A percentile compares a stretch with the other conserved stretches of the same genome.
phyloP scores from a whole-genome alignment of 1,140 invertebrate species.

The Papilio xuthus region DNA sequence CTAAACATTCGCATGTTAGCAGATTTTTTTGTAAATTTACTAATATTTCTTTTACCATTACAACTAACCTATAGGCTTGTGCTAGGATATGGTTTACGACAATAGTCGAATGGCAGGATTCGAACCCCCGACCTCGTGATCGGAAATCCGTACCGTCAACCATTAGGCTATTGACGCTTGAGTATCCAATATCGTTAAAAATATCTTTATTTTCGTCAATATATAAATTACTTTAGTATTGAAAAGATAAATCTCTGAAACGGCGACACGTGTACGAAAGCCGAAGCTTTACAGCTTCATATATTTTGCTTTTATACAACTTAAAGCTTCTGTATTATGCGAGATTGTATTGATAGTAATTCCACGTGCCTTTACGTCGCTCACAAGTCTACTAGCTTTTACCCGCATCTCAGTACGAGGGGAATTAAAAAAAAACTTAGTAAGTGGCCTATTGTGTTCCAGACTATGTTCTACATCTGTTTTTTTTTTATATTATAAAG shows the following conservation, averaged over 20 bases:
- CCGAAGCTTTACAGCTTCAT: conserved; percentile 12
- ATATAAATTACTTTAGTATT: background rate
- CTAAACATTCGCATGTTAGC: too few species aligned
- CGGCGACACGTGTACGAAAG: conserved; percentile 23
- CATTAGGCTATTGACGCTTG: too few species aligned
- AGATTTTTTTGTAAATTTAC: background rate
- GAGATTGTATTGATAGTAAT: conserved; percentile 5
- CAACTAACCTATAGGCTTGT: too few species aligned
- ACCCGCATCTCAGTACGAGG: too few species aligned
- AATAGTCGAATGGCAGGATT: too few species aligned
- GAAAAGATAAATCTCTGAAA: conserved; percentile 8
- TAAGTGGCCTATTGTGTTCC: too few species aligned
- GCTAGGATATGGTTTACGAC: too few species aligned
- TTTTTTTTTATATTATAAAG: too few species aligned
- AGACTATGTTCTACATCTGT: too few species aligned
- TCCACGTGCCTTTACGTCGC: background rate
- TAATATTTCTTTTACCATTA: background rate
- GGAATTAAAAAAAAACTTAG: too few species aligned
- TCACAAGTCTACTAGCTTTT: background rate
- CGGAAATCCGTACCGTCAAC: too few species aligned
- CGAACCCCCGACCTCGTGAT: too few species aligned
- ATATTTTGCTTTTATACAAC: conserved; percentile 23
- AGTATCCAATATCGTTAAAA: background rate
- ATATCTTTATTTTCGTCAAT: background rate
- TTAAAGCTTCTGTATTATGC: background rate